phyloP scores from a whole-genome alignment of 1,140 invertebrate species.

The Leptinotarsa lineolata region DNA sequence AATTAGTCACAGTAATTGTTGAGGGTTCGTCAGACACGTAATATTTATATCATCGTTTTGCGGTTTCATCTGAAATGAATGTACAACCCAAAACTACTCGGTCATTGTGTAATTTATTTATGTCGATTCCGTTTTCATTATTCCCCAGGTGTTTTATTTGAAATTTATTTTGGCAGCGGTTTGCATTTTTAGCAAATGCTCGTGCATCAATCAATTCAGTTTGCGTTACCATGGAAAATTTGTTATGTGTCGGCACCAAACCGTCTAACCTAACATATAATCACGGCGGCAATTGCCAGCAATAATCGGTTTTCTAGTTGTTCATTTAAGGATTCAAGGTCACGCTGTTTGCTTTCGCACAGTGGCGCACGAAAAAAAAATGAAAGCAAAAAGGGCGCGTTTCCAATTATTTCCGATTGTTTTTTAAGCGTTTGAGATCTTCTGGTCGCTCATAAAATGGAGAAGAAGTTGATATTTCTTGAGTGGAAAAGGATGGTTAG shows the following conservation, averaged over 20 bases:
- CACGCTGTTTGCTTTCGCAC: constrained; percentile 11
- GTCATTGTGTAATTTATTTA: too few species aligned
- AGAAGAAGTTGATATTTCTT: too few species aligned
- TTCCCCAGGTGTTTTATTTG: not conserved
- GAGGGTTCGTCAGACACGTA: too few species aligned
- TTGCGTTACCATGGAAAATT: not conserved
- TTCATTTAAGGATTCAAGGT: constrained; percentile 32
- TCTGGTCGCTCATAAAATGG: too few species aligned
- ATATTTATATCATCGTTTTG: too few species aligned
- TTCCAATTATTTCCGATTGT: too few species aligned
- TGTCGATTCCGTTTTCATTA: not conserved
- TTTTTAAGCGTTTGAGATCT: too few species aligned
- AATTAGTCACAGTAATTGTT: too few species aligned
- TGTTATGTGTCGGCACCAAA: constrained; percentile 31
- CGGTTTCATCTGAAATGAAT: too few species aligned
- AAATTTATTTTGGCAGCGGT: not conserved
- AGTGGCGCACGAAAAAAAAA: constrained; percentile 10
- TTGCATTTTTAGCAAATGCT: not conserved
- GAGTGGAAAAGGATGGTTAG: too few species aligned
- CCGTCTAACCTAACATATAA: constrained; percentile 36
- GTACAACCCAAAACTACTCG: too few species aligned
- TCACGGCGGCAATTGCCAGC: constrained; percentile 31
- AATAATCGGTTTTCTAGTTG: constrained; percentile 23
- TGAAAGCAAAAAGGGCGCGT: too few species aligned
- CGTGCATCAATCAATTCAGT: not conserved